These are phyloP conservation scores for Saccostrea cuccullata DNA, from an alignment of 1,140 invertebrate species.

Conservation along the genomic window DNA sequence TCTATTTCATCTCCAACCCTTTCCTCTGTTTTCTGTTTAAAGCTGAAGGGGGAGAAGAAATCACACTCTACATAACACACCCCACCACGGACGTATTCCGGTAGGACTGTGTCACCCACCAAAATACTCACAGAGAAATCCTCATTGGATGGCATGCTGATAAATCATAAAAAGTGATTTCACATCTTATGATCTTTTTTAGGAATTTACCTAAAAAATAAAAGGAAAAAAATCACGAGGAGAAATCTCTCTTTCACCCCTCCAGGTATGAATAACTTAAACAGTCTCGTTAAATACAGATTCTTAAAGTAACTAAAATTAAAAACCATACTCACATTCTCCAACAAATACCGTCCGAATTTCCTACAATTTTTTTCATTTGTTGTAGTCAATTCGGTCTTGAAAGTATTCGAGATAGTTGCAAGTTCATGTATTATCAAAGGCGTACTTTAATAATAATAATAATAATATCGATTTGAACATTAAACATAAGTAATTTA, in stretches of 20 bases:
- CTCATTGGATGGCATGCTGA: constrained; percentile 51
- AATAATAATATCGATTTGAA: too few species aligned
- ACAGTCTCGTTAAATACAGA: too few species aligned
- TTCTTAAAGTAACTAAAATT: too few species aligned
- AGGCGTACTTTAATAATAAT: too few species aligned
- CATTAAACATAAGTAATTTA: too few species aligned
- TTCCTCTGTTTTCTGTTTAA: constrained; percentile 47
- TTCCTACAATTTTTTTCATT: neutral
- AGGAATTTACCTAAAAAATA: neutral
- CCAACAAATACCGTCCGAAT: neutral
- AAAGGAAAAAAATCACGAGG: neutral
- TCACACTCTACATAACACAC: constrained; percentile 48
- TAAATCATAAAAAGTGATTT: neutral
- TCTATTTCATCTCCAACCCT: constrained; percentile 47
- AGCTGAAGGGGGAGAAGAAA: constrained; percentile 54
- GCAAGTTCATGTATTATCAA: too few species aligned
- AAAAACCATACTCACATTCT: neutral
- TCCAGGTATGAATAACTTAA: too few species aligned
- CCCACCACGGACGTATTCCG: constrained; percentile 51
- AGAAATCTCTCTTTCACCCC: too few species aligned
- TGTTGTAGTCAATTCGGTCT: too few species aligned
- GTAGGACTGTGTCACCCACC: constrained; percentile 48
- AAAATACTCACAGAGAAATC: constrained; percentile 46
- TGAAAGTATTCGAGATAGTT: too few species aligned
- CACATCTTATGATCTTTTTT: neutral